A percentile compares a stretch with the other conserved stretches of the same genome.
Conservation (phyloP, 2,888 invertebrate species). For the Napeogenes sylphis region DNA sequence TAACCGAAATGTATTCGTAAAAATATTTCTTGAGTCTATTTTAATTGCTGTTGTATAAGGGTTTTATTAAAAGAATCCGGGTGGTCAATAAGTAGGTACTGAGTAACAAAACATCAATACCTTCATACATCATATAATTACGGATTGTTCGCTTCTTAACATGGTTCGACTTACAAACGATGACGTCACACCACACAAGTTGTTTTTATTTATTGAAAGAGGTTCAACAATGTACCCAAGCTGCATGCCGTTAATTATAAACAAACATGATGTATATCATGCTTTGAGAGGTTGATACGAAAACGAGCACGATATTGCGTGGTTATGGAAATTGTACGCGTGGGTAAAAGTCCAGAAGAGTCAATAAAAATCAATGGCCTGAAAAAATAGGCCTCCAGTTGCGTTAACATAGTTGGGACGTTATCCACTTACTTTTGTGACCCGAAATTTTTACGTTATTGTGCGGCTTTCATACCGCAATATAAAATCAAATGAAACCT, state of each 20-base stretch:
- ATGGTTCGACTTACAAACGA: slow-evolving; percentile 37
- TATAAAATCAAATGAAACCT: slow-evolving; percentile 6
- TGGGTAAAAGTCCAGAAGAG: slow-evolving; percentile 25
- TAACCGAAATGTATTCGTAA: no score
- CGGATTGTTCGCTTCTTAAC: slow-evolving; percentile 42
- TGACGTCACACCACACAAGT: slow-evolving; percentile 57
- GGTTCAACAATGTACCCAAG: slow-evolving; percentile 60
- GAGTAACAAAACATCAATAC: slow-evolving; percentile 28
- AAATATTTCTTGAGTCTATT: no score
- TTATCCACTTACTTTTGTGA: slow-evolving; percentile 30
- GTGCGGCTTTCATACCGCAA: slow-evolving; percentile 13
- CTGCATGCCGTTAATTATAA: slow-evolving; percentile 71
- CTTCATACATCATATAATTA: slow-evolving; percentile 36
- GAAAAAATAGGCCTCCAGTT: slow-evolving; percentile 29
- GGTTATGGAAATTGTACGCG: slow-evolving; percentile 29
- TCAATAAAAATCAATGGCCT: slow-evolving; percentile 37
- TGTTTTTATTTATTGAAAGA: slow-evolving; percentile 59
- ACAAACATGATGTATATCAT: slow-evolving; percentile 54
- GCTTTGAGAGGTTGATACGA: slow-evolving; percentile 32
- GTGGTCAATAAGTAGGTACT: slow-evolving; percentile 15
- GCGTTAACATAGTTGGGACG: slow-evolving; percentile 28
- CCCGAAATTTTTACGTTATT: slow-evolving; percentile 22
- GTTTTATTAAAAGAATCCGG: slow-evolving; percentile 5
- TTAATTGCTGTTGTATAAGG: no score
- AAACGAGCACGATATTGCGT: slow-evolving; percentile 20